phyloP scores from a whole-genome alignment of 2,888 invertebrate genomes.

The Drosophila crucigera region DNA sequence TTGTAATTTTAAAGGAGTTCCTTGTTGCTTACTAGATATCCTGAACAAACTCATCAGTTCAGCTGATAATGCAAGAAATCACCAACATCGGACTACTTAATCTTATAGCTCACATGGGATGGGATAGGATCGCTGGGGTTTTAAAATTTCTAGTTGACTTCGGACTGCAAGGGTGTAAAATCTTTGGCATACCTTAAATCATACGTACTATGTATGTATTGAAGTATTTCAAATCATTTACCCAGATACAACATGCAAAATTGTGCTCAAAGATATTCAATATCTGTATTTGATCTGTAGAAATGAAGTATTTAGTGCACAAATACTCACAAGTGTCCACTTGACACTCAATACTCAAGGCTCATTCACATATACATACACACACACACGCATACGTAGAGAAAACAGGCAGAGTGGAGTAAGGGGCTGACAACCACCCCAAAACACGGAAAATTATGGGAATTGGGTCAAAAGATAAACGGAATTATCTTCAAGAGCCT shows the following conservation, averaged over 20 bases:
- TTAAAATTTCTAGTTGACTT: neutral
- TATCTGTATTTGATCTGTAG: slow-evolving; percentile 16
- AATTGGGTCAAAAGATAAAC: slow-evolving; percentile 80
- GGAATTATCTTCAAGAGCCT: slow-evolving; percentile 80
- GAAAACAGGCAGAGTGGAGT: slow-evolving; percentile 2
- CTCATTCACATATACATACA: neutral
- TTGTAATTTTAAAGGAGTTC: neutral
- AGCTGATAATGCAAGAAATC: neutral
- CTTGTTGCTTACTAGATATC: neutral
- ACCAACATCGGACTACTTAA: neutral
- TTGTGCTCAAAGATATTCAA: neutral
- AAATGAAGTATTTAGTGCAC: slow-evolving; percentile 35
- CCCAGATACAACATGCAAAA: neutral
- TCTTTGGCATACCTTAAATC: neutral
- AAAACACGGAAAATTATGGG: slow-evolving; percentile 66
- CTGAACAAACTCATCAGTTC: neutral
- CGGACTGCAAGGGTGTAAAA: neutral
- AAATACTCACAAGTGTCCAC: slow-evolving; percentile 29
- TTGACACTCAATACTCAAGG: slow-evolving; percentile 56
- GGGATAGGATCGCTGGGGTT: neutral
- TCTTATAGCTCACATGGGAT: neutral
- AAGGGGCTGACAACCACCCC: slow-evolving; percentile 36
- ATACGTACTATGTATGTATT: neutral
- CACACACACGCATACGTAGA: neutral
- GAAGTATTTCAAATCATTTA: neutral